Evolutionary conservation across 2,113 vertebrate species (phyloP), one percentile per base, ranked within the genome.

Genomic region (Eurypyga helias): DNA sequence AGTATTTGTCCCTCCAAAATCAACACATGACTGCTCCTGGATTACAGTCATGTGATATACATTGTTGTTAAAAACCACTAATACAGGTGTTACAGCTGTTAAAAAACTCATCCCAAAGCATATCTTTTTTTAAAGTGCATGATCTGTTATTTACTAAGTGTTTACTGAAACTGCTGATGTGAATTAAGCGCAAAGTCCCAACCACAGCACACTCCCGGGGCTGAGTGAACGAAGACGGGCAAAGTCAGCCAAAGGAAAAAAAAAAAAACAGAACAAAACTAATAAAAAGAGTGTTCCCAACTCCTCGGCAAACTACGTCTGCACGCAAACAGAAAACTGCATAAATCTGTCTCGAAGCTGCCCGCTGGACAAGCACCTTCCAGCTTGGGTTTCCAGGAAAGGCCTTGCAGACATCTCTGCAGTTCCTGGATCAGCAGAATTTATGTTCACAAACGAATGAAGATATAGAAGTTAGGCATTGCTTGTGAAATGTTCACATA

Each of bases 121-220:
- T 25, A 21, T 5, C 20, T 34, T 36, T 83, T 83, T 54, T 36
- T 36, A 9, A 29, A 79, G 51, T 13, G 4, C 2, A 0, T 0
- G 2, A 62, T 71, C 28, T 51, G 29, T 76, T 93, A 89, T 85
- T 84, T 69, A 72, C 28, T 45, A 65, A 89, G 78, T 62, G 83
- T 95, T 91, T 95, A 87, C 87, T 95, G 91, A 93, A 97, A 96
- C 65, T 92, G 67, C 54, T 86, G 62, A 73, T 69, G 24, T 81
- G 87, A 87, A 81, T 67, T 81, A 97, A 96, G 77, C 34, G 52
- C 65, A 87, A 85, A 65, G 85, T 97, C 96, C 75, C 91, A 96
- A 62, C 52, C 72, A 95, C 51, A 45, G 57, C 61, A 41, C 52
- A 58, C 84, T 91, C 85, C 17, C 0, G 19, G 81, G 95, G 58